phyloP scores from a whole-genome alignment of 2,888 invertebrate species.

The Rhorus exstirpatorius region DNA sequence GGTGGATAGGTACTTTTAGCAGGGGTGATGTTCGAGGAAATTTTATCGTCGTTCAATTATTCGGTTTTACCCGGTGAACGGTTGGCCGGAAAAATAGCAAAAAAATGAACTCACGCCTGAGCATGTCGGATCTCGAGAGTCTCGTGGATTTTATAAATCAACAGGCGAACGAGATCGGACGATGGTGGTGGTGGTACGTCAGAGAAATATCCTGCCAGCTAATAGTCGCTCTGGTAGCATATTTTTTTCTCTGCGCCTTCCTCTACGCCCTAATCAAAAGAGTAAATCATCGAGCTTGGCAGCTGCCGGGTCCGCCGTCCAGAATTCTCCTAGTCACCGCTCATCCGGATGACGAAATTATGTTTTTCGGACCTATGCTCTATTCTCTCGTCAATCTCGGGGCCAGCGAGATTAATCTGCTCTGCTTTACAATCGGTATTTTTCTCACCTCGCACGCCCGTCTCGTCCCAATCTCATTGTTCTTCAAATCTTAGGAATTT shows the following conservation, averaged over 20 bases:
- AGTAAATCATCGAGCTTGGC: constrained; percentile 82
- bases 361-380: constrained; percentile 99
- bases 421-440: constrained; percentile 95
- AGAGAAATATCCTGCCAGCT: constrained; percentile 83
- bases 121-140: constrained; percentile 75
- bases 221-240: constrained; percentile 79
- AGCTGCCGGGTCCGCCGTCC: constrained; percentile 83
- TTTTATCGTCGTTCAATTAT: too few species aligned
- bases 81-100: not conserved
- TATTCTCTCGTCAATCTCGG: constrained; percentile 89
- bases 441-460: not conserved
- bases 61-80: not conserved
- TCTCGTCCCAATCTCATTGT: not conserved
- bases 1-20: too few species aligned
- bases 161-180: constrained; percentile 79
- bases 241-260: constrained; percentile 81
- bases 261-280: constrained; percentile 81
- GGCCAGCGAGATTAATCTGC: constrained; percentile 91
- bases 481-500: not conserved
- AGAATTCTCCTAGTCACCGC: constrained; percentile 94
- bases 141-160: constrained; percentile 75
- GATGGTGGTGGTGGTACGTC: constrained; percentile 83
- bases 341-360: constrained; percentile 99
- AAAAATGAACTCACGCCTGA: not conserved
- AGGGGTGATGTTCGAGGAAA: too few species aligned